Evolutionary conservation across 2,113 vertebrate genomes (phyloP).

Genomic region (Heterochromis multidens): DNA sequence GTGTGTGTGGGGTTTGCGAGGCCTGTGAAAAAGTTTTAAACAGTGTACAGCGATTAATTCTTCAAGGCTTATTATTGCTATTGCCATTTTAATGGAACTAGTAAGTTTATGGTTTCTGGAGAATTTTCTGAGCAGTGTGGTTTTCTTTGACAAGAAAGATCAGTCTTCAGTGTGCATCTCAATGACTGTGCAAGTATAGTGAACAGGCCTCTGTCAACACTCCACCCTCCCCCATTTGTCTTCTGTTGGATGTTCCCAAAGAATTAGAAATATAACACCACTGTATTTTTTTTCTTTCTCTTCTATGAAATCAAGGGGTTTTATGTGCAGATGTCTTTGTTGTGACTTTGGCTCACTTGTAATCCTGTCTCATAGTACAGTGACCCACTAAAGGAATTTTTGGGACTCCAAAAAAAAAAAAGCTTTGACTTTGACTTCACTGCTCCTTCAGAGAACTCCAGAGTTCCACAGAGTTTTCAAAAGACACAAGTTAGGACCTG

Average conservation of each 20-base stretch:
- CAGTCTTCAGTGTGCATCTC: slow-evolving; percentile 34
- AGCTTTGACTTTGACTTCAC: neutral
- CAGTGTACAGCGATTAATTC: slow-evolving; percentile 5
- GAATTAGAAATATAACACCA: neutral
- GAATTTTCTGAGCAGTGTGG: neutral
- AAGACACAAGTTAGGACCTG: neutral
- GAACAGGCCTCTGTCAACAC: neutral
- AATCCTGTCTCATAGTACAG: neutral
- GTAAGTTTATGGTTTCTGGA: slow-evolving; percentile 14
- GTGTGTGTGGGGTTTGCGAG: slow-evolving; percentile 7
- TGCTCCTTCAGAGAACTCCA: neutral
- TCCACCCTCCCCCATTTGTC: neutral
- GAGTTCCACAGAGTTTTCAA: neutral
- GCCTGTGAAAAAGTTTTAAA: neutral
- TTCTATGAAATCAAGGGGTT: neutral
- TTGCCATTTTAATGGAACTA: slow-evolving; percentile 53
- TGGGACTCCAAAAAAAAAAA: neutral
- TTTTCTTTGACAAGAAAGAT: slow-evolving; percentile 41
- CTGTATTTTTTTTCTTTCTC: neutral
- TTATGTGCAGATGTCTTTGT: neutral
- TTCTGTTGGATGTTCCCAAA: neutral
- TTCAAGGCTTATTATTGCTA: neutral
- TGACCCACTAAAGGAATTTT: neutral
- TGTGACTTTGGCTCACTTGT: neutral
- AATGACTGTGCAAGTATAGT: slow-evolving; percentile 15